Conservation (phyloP, 1,140 invertebrate genomes). For the Bombus huntii region DNA sequence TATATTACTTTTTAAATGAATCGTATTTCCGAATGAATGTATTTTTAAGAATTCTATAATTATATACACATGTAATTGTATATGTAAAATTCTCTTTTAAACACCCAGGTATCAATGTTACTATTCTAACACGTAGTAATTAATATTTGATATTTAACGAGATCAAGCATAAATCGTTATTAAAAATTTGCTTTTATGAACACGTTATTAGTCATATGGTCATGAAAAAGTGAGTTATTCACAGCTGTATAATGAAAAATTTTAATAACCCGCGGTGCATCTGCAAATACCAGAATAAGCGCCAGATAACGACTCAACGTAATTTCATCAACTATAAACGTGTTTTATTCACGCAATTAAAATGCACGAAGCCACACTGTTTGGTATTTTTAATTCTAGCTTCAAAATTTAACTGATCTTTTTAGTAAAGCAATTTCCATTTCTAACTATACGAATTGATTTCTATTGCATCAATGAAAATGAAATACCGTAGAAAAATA, state of each 20-base stretch:
- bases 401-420: too few relatives aligned
- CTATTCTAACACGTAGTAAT: neutral
- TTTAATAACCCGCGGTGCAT: neutral
- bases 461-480: neutral
- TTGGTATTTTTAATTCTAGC: neutral
- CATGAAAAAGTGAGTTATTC: neutral
- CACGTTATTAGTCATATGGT: neutral
- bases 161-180: neutral
- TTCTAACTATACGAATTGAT: neutral
- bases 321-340: constrained; percentile 1
- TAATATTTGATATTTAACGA: too few relatives aligned
- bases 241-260: neutral
- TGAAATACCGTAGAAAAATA: neutral
- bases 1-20: too few relatives aligned
- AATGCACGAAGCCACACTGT: too few relatives aligned
- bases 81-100: too few relatives aligned
- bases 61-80: too few relatives aligned
- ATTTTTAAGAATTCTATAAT: neutral
- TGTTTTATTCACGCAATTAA: neutral
- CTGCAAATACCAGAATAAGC: neutral
- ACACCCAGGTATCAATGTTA: neutral
- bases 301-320: constrained; percentile 1
- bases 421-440: neutral
- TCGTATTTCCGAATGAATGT: neutral
- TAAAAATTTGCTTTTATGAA: neutral